These are phyloP conservation scores for Phytoseiulus persimilis DNA, from an alignment of 2,888 invertebrate genomes.

Conservation along the genomic window DNA sequence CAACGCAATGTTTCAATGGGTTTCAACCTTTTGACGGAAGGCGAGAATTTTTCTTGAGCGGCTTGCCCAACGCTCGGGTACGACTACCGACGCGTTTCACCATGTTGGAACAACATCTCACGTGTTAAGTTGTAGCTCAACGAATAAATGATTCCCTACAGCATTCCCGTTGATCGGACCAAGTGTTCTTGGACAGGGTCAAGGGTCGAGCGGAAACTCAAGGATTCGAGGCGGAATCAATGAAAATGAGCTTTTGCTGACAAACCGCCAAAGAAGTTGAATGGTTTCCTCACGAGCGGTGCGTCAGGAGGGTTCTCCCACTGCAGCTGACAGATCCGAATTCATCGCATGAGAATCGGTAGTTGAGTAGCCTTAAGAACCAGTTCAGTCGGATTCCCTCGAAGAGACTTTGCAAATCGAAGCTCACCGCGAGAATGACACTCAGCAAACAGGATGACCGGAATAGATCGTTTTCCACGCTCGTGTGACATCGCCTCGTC, in stretches of 20 bases:
- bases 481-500: neutral
- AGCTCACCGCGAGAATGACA: neutral
- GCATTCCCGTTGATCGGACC: neutral
- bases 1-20: neutral
- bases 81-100: neutral
- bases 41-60: neutral
- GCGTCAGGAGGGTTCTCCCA: no score
- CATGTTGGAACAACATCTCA: neutral
- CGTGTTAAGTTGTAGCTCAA: neutral
- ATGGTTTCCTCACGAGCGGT: no score
- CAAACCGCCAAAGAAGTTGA: no score
- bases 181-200: neutral
- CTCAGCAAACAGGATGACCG: neutral
- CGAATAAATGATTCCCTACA: neutral
- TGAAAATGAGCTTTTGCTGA: neutral
- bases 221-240: neutral
- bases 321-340: no score
- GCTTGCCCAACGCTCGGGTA: constrained; percentile 5
- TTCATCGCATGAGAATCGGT: no score
- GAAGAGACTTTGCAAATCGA: no score
- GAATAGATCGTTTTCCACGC: neutral
- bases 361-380: no score
- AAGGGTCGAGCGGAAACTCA: neutral
- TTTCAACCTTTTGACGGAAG: neutral
- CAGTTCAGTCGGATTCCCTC: no score